Base-by-base conservation (phyloP, 2,888 invertebrate species). In the Thalpophila matura region DNA sequence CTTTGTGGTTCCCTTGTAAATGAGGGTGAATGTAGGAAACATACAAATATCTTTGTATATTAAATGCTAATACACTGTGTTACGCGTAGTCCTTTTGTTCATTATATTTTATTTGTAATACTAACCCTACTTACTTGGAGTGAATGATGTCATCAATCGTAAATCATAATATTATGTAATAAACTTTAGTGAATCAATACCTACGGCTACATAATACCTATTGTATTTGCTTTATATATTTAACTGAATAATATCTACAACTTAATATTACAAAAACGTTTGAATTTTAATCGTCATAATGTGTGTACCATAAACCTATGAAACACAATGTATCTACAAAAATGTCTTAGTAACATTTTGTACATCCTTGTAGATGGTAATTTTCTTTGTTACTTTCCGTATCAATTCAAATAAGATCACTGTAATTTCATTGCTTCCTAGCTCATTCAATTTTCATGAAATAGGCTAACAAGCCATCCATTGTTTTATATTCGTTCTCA, bases 361-460 rank as follows among this genome's bases (percentile, higher is more conserved):
- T 72, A 81, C 50, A 80, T 84, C 80, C 71, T 59, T 68, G 84
- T 77, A 43, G 29, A 79, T 77, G 80, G 83, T 84, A 82, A 85
- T 85, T 86, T 86, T 82, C 80, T 84, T 83, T 85, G 82, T 83
- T 84, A 84, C 83, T 77, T 82, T 64, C 74, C 81, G 80, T 79
- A 85, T 85, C 84, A 85, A 86, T 85, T 85, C 81, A 85, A 87
- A 87, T 82, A 82, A 85, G 80, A 84, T 84, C 80, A 79, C 78
- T 82, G 80, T 78, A 79, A 81, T 83, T 83, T 82, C 79, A 81
- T 78, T 77, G 79, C 77, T 76, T 77, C 79, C 72, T 74, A 74
- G 75, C 74, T 77, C 74, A 81, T 83, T 79, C 65, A 79, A 81
- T 85, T 84, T 86, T 78, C 75, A 73, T 65, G 75, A 74, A 79